These are phyloP conservation scores for Dasyprocta punctata DNA, from an alignment of 2,113 vertebrate genomes.

Conservation along the genomic window DNA sequence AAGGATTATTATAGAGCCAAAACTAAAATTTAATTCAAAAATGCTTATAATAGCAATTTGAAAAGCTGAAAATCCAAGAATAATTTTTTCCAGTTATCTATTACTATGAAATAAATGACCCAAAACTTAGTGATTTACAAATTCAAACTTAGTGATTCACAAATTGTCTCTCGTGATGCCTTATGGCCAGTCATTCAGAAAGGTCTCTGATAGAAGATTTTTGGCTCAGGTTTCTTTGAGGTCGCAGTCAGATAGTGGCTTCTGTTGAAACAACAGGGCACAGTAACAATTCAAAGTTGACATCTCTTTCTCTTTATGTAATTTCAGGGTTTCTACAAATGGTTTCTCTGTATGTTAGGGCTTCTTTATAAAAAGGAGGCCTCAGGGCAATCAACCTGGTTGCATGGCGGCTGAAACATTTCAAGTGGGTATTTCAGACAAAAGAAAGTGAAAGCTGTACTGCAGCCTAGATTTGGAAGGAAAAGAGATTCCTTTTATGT, in stretches of 20 bases:
- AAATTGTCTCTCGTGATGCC: neutral
- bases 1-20: neutral
- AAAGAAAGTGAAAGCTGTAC: neutral
- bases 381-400: neutral
- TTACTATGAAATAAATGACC: neutral
- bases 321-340: neutral
- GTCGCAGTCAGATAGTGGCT: neutral
- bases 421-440: neutral
- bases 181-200: neutral
- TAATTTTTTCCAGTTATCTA: neutral
- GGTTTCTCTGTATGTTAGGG: no score
- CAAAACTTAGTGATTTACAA: neutral
- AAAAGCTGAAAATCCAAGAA: neutral
- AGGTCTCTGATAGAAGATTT: neutral
- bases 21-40: neutral
- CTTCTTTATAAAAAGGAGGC: neutral
- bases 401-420: neutral
- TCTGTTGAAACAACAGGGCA: neutral
- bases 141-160: neutral
- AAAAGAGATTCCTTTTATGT: neutral
- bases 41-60: neutral
- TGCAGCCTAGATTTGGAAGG: neutral
- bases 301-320: neutral
- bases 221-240: neutral
- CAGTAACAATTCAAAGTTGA: neutral